These are phyloP conservation scores for Drosophila ironensis DNA, from an alignment of 1,140 invertebrate species.

Conservation along the genomic window DNA sequence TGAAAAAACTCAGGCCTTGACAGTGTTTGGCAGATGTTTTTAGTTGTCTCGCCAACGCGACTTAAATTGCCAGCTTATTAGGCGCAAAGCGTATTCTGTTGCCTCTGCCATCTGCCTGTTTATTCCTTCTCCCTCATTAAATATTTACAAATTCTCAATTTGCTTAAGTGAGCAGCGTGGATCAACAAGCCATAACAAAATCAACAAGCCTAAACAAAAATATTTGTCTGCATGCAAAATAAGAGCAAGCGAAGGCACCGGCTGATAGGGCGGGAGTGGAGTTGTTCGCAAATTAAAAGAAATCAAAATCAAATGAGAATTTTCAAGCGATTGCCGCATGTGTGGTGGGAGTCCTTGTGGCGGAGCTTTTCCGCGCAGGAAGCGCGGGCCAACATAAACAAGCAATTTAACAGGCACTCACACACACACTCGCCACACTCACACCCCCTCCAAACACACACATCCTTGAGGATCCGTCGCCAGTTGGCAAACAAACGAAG, in stretches of 20 bases:
- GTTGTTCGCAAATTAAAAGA: constrained; percentile 65
- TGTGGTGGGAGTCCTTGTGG: constrained; percentile 18
- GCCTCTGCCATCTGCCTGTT: background rate
- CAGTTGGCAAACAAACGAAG: constrained; percentile 78
- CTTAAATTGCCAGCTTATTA: constrained; percentile 4
- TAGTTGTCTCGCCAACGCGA: background rate
- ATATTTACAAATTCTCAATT: constrained; percentile 64
- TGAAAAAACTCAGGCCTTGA: too few relatives aligned
- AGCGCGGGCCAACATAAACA: constrained; percentile 70
- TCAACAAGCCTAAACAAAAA: constrained; percentile 60
- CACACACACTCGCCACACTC: constrained; percentile 18
- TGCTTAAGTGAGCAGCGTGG: constrained; percentile 53
- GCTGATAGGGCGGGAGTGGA: background rate
- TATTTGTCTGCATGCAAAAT: constrained; percentile 49
- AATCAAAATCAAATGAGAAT: constrained; percentile 77
- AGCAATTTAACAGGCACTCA: constrained; percentile 75
- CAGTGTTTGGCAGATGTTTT: too few relatives aligned
- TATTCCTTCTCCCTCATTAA: constrained; percentile 26
- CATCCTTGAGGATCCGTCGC: constrained; percentile 46
- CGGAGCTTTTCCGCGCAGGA: constrained; percentile 20
- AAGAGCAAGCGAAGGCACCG: background rate
- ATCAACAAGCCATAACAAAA: constrained; percentile 62
- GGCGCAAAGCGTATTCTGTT: constrained; percentile 8
- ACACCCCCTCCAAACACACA: constrained; percentile 6
- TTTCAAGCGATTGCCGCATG: constrained; percentile 64